Base-by-base conservation (phyloP, 1,140 invertebrate species). In the Lepidurus arcticus region DNA sequence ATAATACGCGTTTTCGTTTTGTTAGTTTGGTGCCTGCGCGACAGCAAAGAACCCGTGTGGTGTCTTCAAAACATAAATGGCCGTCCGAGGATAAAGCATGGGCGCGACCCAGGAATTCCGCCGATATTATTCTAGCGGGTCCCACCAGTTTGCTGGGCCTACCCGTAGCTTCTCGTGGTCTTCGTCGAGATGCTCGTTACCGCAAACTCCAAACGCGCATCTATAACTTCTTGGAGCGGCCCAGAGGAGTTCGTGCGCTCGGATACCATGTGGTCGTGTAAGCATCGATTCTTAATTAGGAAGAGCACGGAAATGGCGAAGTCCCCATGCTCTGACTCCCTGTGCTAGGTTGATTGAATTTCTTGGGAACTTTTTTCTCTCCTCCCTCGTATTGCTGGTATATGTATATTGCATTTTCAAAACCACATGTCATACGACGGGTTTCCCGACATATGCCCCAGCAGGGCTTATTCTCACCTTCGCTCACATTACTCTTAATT, bases 221-320 rank as follows among this genome's bases (percentile, higher is more conserved):
- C 84, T 96, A 97, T 88, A 97, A 97, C 87, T 97, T 97, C 86
- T 89, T 97, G 83, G 95, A 97, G 88, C 87, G 95, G 84, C 95
- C 95, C 78, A 89, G 94, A 81, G 93, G 93, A 81, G 88, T 90
- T 84, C 91, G 90, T 84, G 92, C 94, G 79, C 90, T 95, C 83
- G 87, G 91, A 81, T 97, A 97, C 88, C 95, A 97, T 88, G 90
- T 97, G 85, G 87, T 94, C 83, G 92, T 97, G 95, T 97, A 90
- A 96, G 94, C 89, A 81, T 75, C 75, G 21, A 78, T 78, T 74
- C 74, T 75, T 81, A 74, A 74, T 74, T 44, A 75, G 16, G 16
- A 13, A 13, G 16, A 16, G 16, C 13, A 16, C 53, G 53, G 53
- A 65, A 65, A 65, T 21, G 53, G 53, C 45, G 21, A 65, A 65